A percentile compares a stretch with the other conserved stretches of the same genome.
These are phyloP conservation scores for Heliocidaris erythrogramma DNA, from an alignment of 35 echinoderm and acorn worm species.

Conservation along the genomic window DNA sequence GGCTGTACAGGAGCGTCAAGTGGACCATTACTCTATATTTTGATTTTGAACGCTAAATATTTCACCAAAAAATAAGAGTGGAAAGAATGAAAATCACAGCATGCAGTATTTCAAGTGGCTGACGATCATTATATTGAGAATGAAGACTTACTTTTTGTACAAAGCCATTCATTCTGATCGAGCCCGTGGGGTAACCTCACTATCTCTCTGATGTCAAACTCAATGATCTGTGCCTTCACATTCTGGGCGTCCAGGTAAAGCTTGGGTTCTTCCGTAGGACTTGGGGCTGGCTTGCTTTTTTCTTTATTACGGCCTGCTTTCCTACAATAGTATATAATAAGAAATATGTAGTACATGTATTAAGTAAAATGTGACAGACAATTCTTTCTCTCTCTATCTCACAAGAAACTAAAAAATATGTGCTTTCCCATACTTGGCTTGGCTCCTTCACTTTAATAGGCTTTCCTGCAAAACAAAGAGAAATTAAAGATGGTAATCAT, in stretches of 20 bases:
- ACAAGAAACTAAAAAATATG: too few species aligned
- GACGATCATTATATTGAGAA: not conserved
- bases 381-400: too few species aligned
- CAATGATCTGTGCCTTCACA: conserved; percentile 73
- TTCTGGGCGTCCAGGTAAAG: conserved; percentile 85
- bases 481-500: not conserved
- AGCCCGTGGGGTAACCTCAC: conserved; percentile 90
- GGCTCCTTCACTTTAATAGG: too few species aligned
- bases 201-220: conserved; percentile 88
- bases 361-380: too few species aligned
- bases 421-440: too few species aligned
- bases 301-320: conserved; percentile 73
- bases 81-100: too few species aligned
- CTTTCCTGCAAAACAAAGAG: not conserved
- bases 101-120: too few species aligned
- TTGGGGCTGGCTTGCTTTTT: conserved; percentile 71
- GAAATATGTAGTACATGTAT: not conserved
- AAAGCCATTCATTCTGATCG: conserved; percentile 92
- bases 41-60: too few species aligned
- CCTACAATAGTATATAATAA: not conserved
- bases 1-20: too few species aligned
- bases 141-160: conserved; percentile 77
- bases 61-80: too few species aligned
- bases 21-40: too few species aligned
- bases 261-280: conserved; percentile 83